Percentiles rank a stretch among this genome's conserved stretches.
These are phyloP conservation scores for Sclerurus mexicanus DNA, from an alignment of 2,113 vertebrate genomes.

Conservation along the genomic window DNA sequence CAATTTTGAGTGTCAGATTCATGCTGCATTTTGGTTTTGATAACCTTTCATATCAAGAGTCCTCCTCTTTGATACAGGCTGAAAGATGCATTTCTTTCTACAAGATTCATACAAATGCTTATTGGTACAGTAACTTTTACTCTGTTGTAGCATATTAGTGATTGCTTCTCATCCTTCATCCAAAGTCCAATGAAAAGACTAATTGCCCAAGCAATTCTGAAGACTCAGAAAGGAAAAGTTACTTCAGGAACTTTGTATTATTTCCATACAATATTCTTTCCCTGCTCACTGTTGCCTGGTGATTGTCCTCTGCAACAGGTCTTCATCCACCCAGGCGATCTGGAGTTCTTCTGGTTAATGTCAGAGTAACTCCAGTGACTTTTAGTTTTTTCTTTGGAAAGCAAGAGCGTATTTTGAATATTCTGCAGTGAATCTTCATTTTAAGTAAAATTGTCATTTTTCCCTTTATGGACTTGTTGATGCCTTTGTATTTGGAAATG, in stretches of 20 bases:
- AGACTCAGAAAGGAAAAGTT: neutral
- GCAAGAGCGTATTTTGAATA: neutral
- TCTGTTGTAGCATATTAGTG: neutral
- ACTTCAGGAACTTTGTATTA: neutral
- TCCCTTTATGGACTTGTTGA: neutral
- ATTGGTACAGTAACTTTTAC: neutral
- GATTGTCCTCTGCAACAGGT: neutral
- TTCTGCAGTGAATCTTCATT: neutral
- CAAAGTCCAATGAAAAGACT: neutral
- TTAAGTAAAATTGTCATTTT: neutral
- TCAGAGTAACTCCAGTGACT: neutral
- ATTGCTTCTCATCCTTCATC: rapidly evolving
- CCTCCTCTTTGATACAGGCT: neutral
- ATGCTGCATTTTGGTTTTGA: neutral
- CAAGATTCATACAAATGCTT: neutral
- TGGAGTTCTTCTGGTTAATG: neutral
- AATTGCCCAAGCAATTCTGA: neutral
- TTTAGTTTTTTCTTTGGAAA: neutral
- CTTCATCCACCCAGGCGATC: neutral
- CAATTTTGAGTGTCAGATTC: neutral
- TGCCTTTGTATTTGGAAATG: neutral
- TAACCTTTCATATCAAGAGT: neutral
- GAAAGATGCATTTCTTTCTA: neutral
- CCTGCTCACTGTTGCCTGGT: neutral
- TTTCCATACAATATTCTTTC: neutral